Evolutionary conservation across 2,888 invertebrate genomes (phyloP).

Genomic region (Platycheirus albimanus): DNA sequence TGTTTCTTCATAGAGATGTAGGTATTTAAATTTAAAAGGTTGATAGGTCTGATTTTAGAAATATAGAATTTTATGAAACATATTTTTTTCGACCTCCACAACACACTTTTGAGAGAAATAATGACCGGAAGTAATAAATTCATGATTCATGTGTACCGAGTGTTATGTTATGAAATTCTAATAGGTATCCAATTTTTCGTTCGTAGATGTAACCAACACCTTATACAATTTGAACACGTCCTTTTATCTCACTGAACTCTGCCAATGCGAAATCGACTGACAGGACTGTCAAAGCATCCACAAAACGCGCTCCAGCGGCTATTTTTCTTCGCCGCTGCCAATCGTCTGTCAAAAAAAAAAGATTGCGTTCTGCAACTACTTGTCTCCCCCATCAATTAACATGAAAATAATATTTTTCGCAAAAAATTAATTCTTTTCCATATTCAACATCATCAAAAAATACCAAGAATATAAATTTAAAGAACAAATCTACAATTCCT

Average conservation of each 20-base stretch:
- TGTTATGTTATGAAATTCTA: too few species aligned
- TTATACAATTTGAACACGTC: slow-evolving; percentile 35
- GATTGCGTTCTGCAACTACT: slow-evolving; percentile 70
- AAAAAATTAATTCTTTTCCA: slow-evolving; percentile 47
- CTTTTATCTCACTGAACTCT: slow-evolving; percentile 22
- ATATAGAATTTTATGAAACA: too few species aligned
- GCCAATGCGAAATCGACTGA: slow-evolving; percentile 24
- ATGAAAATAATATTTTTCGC: slow-evolving; percentile 65
- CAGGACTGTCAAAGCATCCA: slow-evolving; percentile 40
- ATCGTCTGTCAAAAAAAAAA: slow-evolving; percentile 62
- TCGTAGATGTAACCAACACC: too few species aligned
- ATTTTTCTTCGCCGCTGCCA: slow-evolving; percentile 66
- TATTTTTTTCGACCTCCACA: too few species aligned
- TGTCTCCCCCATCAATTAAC: slow-evolving; percentile 66
- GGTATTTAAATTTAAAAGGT: too few species aligned
- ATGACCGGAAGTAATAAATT: too few species aligned
- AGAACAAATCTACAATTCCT: neutral
- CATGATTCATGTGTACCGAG: too few species aligned
- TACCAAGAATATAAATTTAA: slow-evolving; percentile 25
- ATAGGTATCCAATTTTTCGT: too few species aligned
- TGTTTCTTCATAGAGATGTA: too few species aligned
- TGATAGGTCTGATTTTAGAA: too few species aligned
- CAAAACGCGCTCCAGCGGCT: slow-evolving; percentile 71
- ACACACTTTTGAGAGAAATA: too few species aligned
- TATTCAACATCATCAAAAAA: slow-evolving; percentile 5